Conservation (phyloP, 2,797 vertebrate genomes). For the Fringilla coelebs region DNA sequence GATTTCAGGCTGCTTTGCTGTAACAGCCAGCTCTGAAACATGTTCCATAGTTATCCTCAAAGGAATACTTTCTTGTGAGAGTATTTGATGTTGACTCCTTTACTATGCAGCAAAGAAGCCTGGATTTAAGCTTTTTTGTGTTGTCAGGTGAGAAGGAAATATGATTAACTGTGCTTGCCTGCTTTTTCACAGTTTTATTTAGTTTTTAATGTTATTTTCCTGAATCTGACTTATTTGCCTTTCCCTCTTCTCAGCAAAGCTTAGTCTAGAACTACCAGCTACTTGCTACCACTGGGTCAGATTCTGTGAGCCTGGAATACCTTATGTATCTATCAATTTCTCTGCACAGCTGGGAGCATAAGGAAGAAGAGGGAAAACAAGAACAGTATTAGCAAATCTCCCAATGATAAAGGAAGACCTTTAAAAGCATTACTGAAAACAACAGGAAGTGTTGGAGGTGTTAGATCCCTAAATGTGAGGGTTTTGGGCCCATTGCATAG, state of each 20-base stretch:
- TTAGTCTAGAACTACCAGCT: neutral
- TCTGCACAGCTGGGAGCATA: neutral
- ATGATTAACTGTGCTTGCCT: neutral
- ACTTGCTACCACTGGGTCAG: neutral
- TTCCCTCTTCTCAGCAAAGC: neutral
- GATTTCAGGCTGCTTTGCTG: neutral
- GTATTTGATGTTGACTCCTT: neutral
- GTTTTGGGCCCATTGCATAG: neutral
- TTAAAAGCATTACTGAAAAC: neutral
- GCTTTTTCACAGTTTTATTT: neutral
- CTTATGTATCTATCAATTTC: rapidly evolving
- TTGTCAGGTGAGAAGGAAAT: neutral
- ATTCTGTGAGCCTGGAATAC: neutral
- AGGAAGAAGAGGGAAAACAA: neutral
- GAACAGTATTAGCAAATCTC: neutral
- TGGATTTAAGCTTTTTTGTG: neutral
- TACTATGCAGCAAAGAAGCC: neutral
- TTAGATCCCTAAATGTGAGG: neutral
- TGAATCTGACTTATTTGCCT: neutral
- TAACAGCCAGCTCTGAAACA: neutral
- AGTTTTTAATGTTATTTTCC: neutral
- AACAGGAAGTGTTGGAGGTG: neutral
- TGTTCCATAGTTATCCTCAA: neutral
- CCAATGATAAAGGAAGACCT: neutral
- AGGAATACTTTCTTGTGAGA: neutral